These are phyloP conservation scores for Copsychus sechellarum DNA, from an alignment of 2,113 vertebrate species.

Conservation along the genomic window DNA sequence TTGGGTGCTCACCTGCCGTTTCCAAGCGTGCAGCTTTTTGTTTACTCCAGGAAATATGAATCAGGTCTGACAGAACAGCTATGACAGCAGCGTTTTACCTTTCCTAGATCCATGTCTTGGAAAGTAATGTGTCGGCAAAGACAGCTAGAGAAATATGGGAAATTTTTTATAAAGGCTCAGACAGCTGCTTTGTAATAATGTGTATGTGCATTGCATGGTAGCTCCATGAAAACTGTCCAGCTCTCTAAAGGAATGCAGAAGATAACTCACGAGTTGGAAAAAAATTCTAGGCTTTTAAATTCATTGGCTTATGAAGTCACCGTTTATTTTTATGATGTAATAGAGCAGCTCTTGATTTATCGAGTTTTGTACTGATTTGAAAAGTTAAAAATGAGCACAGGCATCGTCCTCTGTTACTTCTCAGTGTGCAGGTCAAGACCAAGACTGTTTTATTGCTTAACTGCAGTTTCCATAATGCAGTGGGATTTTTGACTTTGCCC, in stretches of 20 bases:
- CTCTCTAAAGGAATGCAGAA: not conserved
- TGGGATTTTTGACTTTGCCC: conserved; percentile 38
- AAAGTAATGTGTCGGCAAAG: not conserved
- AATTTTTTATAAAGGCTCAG: not conserved
- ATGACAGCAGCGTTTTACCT: not conserved
- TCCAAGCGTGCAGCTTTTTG: not conserved
- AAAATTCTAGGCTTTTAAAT: not conserved
- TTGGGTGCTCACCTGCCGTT: conserved; percentile 1
- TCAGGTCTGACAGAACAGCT: not conserved
- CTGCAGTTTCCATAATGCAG: not conserved
- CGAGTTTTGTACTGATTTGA: not conserved
- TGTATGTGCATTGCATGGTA: not conserved
- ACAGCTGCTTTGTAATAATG: not conserved
- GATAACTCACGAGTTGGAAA: not conserved
- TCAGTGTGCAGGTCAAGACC: not conserved
- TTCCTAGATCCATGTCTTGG: not conserved
- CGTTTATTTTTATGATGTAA: rapidly evolving
- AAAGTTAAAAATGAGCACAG: not conserved
- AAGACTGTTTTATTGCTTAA: not conserved
- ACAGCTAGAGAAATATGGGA: not conserved
- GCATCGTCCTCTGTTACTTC: not conserved
- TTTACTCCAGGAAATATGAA: not conserved
- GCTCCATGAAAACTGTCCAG: not conserved
- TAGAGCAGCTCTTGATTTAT: not conserved
- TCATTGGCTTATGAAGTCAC: not conserved